A percentile compares a stretch with the other conserved stretches of the same genome.
Evolutionary conservation across 2,888 invertebrate species (phyloP).

Genomic region (Rhyacophila evoluta): DNA sequence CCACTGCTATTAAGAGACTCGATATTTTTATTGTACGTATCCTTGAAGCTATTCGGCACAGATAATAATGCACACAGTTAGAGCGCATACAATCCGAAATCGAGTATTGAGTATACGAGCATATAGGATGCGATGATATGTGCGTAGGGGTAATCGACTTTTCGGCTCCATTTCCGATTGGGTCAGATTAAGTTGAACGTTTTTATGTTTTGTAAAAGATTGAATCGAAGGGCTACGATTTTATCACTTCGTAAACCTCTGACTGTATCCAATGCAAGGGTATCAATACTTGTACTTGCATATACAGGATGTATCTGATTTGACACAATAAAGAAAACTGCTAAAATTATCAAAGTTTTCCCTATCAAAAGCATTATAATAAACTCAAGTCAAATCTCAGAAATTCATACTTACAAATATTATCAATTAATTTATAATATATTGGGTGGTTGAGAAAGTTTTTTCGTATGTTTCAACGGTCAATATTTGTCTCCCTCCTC

Average conservation of each 20-base stretch:
- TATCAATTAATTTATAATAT: too few species aligned
- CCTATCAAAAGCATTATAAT: too few species aligned
- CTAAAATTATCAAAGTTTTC: too few species aligned
- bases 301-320: background rate
- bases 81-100: background rate
- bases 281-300: background rate
- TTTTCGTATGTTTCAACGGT: too few species aligned
- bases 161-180: conserved; percentile 44
- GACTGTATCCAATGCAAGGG: background rate
- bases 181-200: conserved; percentile 50
- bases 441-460: too few species aligned
- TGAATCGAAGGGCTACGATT: conserved; percentile 41
- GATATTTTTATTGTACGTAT: too few species aligned
- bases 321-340: too few species aligned
- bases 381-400: too few species aligned
- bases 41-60: background rate
- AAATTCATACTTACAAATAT: too few species aligned
- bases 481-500: too few species aligned
- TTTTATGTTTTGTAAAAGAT: conserved; percentile 54
- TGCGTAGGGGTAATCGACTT: conserved; percentile 38
- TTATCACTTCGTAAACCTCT: conserved; percentile 43
- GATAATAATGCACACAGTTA: background rate
- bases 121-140: conserved; percentile 27
- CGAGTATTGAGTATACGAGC: background rate
- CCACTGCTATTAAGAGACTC: too few species aligned